Evolutionary conservation across 53 echinoderm and acorn worm genomes (phyloP).

Genomic region (Henricia sp.): DNA sequence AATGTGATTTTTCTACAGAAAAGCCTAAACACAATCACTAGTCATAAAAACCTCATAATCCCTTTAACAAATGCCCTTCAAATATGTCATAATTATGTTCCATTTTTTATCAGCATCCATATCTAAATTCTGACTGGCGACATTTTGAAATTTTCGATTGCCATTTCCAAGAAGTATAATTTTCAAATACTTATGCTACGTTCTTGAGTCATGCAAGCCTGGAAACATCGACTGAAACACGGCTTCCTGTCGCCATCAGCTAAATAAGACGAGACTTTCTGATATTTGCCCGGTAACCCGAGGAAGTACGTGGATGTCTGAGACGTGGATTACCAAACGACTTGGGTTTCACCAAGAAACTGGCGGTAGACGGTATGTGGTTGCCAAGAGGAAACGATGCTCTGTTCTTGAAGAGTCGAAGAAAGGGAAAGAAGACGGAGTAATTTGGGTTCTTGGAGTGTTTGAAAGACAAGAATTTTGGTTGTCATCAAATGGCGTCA

Average conservation of each 20-base stretch:
- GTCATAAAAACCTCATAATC: no score
- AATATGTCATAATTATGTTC: no score
- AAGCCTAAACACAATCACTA: no score
- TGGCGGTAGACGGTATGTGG: neutral
- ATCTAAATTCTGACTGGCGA: no score
- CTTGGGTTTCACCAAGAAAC: slow-evolving; percentile 15
- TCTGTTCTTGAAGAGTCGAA: neutral
- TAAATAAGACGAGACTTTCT: slow-evolving; percentile 5
- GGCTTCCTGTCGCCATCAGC: slow-evolving; percentile 31
- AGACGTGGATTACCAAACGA: slow-evolving; percentile 17
- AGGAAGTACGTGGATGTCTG: slow-evolving; percentile 1
- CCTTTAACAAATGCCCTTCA: no score
- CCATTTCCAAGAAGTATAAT: no score
- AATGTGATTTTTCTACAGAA: no score
- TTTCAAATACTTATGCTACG: no score
- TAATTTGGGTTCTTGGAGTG: neutral
- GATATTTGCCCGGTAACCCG: slow-evolving; percentile 46
- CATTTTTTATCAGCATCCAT: no score
- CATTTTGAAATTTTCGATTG: no score
- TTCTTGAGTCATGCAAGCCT: no score
- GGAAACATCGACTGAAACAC: neutral
- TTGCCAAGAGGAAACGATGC: slow-evolving; percentile 25
- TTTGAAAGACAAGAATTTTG: neutral
- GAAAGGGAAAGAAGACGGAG: neutral
- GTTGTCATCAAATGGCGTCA: slow-evolving; percentile 34